A percentile compares a stretch with the other conserved stretches of the same genome.
Conservation (phyloP, 2,113 vertebrate genomes). For the Prolemur simus region DNA sequence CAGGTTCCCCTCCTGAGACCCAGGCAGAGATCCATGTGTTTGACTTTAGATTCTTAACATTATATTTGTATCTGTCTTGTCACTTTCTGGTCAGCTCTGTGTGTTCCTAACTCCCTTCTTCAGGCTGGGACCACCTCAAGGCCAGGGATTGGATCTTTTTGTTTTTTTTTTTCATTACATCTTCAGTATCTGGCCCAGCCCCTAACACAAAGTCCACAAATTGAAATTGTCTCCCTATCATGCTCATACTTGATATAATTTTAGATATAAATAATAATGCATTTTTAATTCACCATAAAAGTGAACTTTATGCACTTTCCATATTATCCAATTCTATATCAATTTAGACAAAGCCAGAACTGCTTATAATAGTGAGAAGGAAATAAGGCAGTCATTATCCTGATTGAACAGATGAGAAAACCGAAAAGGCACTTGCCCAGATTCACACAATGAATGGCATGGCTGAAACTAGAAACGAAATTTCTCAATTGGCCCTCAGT, state of each 20-base stretch:
- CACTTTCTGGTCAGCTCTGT: not conserved
- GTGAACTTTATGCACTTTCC: not conserved
- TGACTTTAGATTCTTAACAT: not conserved
- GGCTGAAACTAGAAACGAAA: not conserved
- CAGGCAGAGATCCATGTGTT: not conserved
- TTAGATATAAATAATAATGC: not conserved
- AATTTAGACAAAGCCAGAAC: slow-evolving; percentile 3
- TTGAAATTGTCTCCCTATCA: not conserved
- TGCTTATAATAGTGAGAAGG: not conserved
- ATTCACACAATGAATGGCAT: not conserved
- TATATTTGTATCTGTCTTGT: not conserved
- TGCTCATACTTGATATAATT: not conserved
- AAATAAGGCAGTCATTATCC: not conserved
- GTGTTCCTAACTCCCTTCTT: not conserved
- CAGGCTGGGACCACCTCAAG: not conserved
- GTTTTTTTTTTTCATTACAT: not conserved
- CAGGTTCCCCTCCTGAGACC: not conserved
- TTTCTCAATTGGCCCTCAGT: not conserved
- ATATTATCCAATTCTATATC: not conserved
- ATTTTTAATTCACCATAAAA: not conserved
- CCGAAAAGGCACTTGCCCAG: not conserved
- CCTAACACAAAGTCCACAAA: not conserved
- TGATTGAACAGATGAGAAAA: not conserved
- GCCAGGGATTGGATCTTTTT: not conserved
- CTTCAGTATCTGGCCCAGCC: not conserved